Base-by-base conservation (phyloP, 2,888 invertebrate genomes). In the Heteromyza rotundicornis region DNA sequence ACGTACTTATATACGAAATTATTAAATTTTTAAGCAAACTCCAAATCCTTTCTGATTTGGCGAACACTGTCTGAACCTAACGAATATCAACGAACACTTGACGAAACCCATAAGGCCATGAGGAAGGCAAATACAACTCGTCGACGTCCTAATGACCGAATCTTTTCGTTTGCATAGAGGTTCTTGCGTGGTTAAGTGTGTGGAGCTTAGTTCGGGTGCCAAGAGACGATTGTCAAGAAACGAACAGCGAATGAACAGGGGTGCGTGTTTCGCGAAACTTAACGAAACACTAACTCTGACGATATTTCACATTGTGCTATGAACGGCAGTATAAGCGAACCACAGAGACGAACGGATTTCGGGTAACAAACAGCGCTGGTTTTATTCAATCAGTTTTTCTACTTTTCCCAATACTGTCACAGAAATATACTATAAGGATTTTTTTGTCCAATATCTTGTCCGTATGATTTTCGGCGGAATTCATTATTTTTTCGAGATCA, bases 331-430 rank as follows among this genome's bases (percentile, higher is more conserved):
- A 81, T 80, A 79, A 83, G 81, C 78, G 81, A 84, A 83, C 82
- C 81, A 82, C 82, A 79, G 78, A 81, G 79, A 78, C 80, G 81
- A 81, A 82, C 82, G 83, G 83, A 82, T 81, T 80, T 80, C 82
- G 82, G 82, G 82, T 79, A 77, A 78, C 72, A 59, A 64, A 57
- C 65, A 69, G 68, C 66, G 69, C 65, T 62, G 47, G 47, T 50
- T n/a, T n/a, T 2, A 7, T 2, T 19, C 19, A 47, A 47, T 2
- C 14, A n/a, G n/a, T n/a, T 8, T 3, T 47, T 17, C 14, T 19
- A 47, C 20, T 19, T 20, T 19, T 47, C 47, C 20, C 47, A 17
- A 14, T n/a, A 40, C 19, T 40, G 40, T n/a, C 14, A 40, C 40
- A 40, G 10, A 51, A 57, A 62, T 62, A 65, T 63, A 63, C 62